phyloP scores from a whole-genome alignment of 2,888 invertebrate genomes.

The Drosophila mercatorum region DNA sequence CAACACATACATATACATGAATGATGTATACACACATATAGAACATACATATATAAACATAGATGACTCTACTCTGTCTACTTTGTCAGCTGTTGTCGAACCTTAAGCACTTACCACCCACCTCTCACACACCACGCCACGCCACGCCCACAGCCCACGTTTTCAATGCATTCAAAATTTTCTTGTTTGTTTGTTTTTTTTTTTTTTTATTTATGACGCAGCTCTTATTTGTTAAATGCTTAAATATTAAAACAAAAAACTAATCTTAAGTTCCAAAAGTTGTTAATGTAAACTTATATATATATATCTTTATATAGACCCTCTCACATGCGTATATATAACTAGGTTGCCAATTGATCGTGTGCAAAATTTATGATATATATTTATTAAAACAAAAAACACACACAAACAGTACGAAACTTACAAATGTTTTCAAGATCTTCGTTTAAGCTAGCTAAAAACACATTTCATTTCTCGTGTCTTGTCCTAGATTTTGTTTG shows the following conservation, averaged over 20 bases:
- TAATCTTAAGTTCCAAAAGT: conserved; percentile 24
- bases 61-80: conserved; percentile 1
- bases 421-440: background rate
- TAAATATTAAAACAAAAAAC: conserved; percentile 31
- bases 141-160: background rate
- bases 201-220: conserved; percentile 17
- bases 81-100: conserved; percentile 18
- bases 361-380: conserved; percentile 15
- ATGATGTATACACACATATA: conserved; percentile 9
- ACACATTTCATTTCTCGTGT: background rate
- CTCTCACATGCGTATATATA: background rate
- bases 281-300: conserved; percentile 47
- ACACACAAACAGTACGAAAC: conserved; percentile 4
- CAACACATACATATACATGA: conserved; percentile 22
- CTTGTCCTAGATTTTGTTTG: background rate
- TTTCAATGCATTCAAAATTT: conserved; percentile 12
- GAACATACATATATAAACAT: conserved; percentile 4
- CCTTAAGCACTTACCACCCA: background rate
- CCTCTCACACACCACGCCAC: background rate
- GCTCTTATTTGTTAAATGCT: conserved; percentile 57
- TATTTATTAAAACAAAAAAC: conserved; percentile 14
- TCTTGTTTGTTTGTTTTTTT: conserved; percentile 12
- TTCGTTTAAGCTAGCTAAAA: conserved; percentile 3
- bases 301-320: conserved; percentile 2
- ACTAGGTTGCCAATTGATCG: conserved; percentile 49